Base-by-base conservation (phyloP, 2,797 vertebrate species). In the Lycodopsis pacificus region DNA sequence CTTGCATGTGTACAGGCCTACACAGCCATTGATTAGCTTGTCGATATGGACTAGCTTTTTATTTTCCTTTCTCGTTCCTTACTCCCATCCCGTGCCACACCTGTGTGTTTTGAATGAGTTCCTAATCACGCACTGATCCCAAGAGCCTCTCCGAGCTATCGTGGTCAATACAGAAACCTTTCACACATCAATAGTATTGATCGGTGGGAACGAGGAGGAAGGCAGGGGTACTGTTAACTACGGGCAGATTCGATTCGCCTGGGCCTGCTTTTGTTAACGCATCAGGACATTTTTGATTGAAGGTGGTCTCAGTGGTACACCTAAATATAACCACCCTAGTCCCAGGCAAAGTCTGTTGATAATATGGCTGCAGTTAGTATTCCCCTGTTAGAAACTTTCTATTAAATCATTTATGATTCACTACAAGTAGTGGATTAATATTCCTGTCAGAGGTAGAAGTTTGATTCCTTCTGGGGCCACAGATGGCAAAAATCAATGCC, bases 101-200 rank as follows among this genome's bases (percentile, higher is more conserved):
- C 91, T 92, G 92, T 93, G 88, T 89, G 89, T 91, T 89, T 83
- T 87, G 88, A 92, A 84, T 77, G 85, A 90, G 86, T 88, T 93
- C 83, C 85, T 76, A 79, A 89, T 93, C 89, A 88, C 78, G 64
- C 89, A 90, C 87, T 65, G 88, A 86, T 92, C 92, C 92, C 90
- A 68, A 77, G 89, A 91, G 91, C 86, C 88, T 86, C 83, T 92
- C 91, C 75, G 65, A 72, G 88, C 89, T 81, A 89, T 91, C 44
- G 82, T 84, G 87, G 90, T 95, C 94, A 85, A 95, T 94, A 92
- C 82, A 78, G 89, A 93, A 95, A 94, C 93, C 93, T 94, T 95
- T 95, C 91, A 92, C 90, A 82, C 86, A 81, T 94, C 94, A 83
- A 94, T 94, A 90, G 38, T 89, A 94, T 94, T 83, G 93, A 95